These are phyloP conservation scores for Trichonephila clavata DNA, from an alignment of 1,140 invertebrate genomes.

Conservation along the genomic window DNA sequence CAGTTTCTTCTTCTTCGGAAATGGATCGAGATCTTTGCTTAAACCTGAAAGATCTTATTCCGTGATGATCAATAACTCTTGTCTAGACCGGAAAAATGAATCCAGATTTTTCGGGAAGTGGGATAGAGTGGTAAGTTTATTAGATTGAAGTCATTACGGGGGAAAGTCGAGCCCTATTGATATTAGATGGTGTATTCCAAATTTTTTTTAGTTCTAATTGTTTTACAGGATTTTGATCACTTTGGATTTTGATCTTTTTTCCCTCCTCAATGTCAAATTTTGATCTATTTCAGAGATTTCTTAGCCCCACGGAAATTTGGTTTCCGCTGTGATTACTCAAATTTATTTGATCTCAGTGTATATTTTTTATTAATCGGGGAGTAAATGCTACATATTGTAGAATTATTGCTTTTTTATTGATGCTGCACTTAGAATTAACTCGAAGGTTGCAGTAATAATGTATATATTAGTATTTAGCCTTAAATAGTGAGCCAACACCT, in stretches of 20 bases:
- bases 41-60: constrained; percentile 25
- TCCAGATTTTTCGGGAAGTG: background rate
- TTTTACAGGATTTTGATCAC: background rate
- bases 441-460: no score
- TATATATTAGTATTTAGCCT: no score
- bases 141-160: background rate
- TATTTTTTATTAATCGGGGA: no score
- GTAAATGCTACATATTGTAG: no score
- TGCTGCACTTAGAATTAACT: no score
- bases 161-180: background rate
- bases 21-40: constrained; percentile 58
- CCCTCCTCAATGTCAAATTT: background rate
- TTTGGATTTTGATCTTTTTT: background rate
- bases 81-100: constrained; percentile 51
- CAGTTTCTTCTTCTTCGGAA: constrained; percentile 20
- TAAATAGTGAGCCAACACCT: no score
- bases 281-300: no score
- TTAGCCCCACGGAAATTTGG: no score
- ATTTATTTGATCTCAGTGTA: no score
- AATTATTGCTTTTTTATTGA: no score
- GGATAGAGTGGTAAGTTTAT: background rate
- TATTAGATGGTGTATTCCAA: background rate
- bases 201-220: background rate
- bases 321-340: no score
- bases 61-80: constrained; percentile 59